These are phyloP conservation scores for Cristatella mucedo DNA, from an alignment of 2,888 invertebrate genomes.

Conservation along the genomic window DNA sequence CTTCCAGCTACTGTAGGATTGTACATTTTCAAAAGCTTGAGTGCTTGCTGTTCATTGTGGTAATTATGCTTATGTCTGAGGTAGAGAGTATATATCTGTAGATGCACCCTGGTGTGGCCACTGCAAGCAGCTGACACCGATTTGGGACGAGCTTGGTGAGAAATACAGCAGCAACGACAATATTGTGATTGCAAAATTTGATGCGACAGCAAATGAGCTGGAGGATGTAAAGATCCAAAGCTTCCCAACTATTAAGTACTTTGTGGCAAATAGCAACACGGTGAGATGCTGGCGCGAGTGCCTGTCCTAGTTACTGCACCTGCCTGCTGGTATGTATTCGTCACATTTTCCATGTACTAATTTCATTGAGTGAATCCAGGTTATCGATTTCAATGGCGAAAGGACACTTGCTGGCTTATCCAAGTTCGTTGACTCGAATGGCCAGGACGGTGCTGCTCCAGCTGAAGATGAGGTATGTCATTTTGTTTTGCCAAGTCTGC, in stretches of 20 bases:
- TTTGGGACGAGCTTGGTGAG: conserved; percentile 85
- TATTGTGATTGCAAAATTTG: conserved; percentile 92
- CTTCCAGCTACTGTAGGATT: neutral
- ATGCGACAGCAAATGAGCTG: conserved; percentile 91
- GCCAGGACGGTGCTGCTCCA: conserved; percentile 50
- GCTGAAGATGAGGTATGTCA: conserved; percentile 23
- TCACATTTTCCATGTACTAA: neutral
- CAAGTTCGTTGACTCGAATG: conserved; percentile 82
- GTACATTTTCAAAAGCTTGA: neutral
- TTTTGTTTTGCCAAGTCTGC: too few species aligned
- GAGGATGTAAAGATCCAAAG: conserved; percentile 84
- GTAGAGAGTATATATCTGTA: too few species aligned
- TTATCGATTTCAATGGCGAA: conserved; percentile 81
- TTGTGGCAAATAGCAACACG: conserved; percentile 78
- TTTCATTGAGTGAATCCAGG: conserved; percentile 18
- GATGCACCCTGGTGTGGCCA: conserved; percentile 94
- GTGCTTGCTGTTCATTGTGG: too few species aligned
- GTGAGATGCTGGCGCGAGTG: too few species aligned
- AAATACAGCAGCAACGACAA: conserved; percentile 64
- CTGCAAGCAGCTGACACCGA: conserved; percentile 90
- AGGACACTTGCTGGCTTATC: conserved; percentile 78
- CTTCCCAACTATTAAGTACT: conserved; percentile 52
- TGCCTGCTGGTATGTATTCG: neutral
- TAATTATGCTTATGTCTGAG: conserved; percentile 11
- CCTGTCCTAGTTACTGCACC: too few species aligned